Conservation (phyloP, 2,113 vertebrate species). For the Rhegmatorhina hoffmannsi region DNA sequence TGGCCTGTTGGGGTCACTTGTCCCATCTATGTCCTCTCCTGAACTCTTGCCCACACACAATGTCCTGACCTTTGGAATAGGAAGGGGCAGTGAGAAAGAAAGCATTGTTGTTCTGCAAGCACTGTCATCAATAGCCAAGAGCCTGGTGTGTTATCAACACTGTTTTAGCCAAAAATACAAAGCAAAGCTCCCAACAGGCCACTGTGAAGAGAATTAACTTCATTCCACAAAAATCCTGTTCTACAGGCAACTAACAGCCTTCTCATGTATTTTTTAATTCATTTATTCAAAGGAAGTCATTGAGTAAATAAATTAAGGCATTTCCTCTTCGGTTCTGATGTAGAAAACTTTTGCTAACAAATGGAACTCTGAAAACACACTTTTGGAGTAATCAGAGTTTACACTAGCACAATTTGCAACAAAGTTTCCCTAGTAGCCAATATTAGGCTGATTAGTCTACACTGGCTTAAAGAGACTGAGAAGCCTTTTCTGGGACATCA, state of each 20-base stretch:
- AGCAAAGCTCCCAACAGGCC: background rate
- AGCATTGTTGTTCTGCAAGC: background rate
- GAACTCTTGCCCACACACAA: background rate
- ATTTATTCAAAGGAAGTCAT: background rate
- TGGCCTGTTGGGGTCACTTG: background rate
- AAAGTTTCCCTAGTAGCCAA: background rate
- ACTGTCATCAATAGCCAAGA: background rate
- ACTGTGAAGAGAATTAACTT: background rate
- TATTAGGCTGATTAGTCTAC: background rate
- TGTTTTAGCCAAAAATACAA: background rate
- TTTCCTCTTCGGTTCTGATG: background rate
- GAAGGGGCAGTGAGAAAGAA: background rate
- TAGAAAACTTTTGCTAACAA: background rate
- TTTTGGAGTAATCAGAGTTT: background rate
- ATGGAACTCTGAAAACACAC: background rate
- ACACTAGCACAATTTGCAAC: background rate
- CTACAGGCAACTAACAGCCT: background rate
- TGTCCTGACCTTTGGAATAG: rapidly evolving
- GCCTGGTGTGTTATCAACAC: background rate
- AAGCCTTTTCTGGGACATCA: background rate
- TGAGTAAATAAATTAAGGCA: background rate
- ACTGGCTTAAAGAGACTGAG: background rate
- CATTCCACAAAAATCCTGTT: background rate
- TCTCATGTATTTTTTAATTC: background rate
- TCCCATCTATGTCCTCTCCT: background rate